Conservation (phyloP, 2,888 invertebrate genomes). For the Microctonus brassicae region DNA sequence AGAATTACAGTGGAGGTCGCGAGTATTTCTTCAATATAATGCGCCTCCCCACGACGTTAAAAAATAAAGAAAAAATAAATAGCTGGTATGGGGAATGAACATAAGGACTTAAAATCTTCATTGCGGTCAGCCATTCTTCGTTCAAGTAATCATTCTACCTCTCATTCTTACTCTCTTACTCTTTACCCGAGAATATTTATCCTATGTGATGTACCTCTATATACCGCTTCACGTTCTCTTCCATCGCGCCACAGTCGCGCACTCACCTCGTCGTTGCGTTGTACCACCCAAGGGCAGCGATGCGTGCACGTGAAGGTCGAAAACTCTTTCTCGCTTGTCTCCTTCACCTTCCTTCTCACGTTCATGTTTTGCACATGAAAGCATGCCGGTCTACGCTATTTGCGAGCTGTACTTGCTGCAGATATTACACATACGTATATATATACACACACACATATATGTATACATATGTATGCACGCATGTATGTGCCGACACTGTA, state of each 20-base stretch:
- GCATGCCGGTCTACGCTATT: slow-evolving; percentile 10
- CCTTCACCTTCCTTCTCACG: slow-evolving; percentile 9
- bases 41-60: slow-evolving; percentile 3
- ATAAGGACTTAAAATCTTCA: slow-evolving; percentile 67
- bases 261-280: slow-evolving; percentile 21
- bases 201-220: slow-evolving; percentile 41
- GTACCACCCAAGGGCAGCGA: slow-evolving; percentile 60
- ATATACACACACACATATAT: slow-evolving; percentile 37
- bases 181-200: slow-evolving; percentile 43
- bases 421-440: slow-evolving; percentile 30
- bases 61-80: slow-evolving; percentile 25
- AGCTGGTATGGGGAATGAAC: slow-evolving; percentile 44
- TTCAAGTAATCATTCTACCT: slow-evolving; percentile 61
- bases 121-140: slow-evolving; percentile 66
- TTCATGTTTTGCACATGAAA: slow-evolving; percentile 20
- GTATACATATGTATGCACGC: slow-evolving; percentile 34
- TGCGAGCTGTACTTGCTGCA: not conserved
- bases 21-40: slow-evolving; percentile 6
- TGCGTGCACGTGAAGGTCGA: slow-evolving; percentile 60
- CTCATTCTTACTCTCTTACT: not conserved
- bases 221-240: slow-evolving; percentile 3
- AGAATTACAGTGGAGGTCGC: slow-evolving; percentile 7
- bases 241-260: slow-evolving; percentile 10
- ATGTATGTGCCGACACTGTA: not conserved
- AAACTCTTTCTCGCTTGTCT: slow-evolving; percentile 35